Base-by-base conservation (phyloP, 2,888 invertebrate species). In the Perizoma affinitatum region DNA sequence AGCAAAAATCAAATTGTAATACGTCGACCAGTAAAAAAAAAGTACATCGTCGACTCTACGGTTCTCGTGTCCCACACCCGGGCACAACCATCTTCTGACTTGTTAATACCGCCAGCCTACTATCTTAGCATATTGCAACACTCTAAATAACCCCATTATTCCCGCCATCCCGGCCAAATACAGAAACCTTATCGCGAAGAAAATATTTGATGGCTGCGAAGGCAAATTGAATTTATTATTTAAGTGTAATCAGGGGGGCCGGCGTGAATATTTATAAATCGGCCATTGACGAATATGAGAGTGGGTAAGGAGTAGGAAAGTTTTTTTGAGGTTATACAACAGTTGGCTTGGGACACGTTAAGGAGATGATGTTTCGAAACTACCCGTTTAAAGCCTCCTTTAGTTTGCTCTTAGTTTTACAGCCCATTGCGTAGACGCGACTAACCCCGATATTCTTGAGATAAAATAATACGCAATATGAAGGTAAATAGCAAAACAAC, bases 101-200 rank as follows among this genome's bases (percentile, higher is more conserved):
- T 90, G 90, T 91, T 92, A 91, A 91, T 90, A 87, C 85, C 79
- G 76, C 75, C 86, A 84, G 88, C 87, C 88, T 89, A 87, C 90
- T 90, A 88, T 91, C 92, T 92, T 90, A 92, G 90, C 92, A 91
- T 91, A 92, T 90, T 92, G 91, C 90, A 87, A 87, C 82, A 79
- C 84, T 85, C 87, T 89, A 90, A 91, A 92, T 89, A 92, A 87
- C 87, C 61, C 86, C 89, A 89, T 92, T 90, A 92, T 85, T 83
- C 77, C 82, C 83, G 82, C 80, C 80, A 82, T 80, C 81, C 82
- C 84, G 75, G 78, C 87, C 88, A 85, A 87, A 87, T 84, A 86
- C 82, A 86, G 84, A 83, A 85, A 84, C 82, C 84, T 83, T 86
- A 86, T 85, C 84, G 78, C 79, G 67, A 71, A 75, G 79, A 70